Percentiles rank a stretch among this genome's conserved stretches.
Evolutionary conservation across 92 coral and sea anemone genomes (phyloP).

Genomic region (Anthopleura xanthogrammica): DNA sequence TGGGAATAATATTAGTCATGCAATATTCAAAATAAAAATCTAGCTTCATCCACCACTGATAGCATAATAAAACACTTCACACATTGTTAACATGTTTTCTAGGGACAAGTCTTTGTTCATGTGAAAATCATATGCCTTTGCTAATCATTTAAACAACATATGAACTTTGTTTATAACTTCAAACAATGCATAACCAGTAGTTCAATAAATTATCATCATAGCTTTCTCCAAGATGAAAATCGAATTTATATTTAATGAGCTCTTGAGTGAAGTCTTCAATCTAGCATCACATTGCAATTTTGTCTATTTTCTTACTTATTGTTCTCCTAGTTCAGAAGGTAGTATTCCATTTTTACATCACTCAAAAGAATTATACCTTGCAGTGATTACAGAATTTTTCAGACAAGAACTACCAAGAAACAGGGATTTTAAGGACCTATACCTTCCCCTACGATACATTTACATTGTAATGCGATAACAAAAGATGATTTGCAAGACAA

Average conservation of each 20-base stretch:
- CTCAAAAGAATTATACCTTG: not conserved
- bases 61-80: not conserved
- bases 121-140: not conserved
- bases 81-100: not conserved
- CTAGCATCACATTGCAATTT: not conserved
- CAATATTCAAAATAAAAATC: not conserved
- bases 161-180: slow-evolving; percentile 7
- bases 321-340: not conserved
- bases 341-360: not conserved
- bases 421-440: not conserved
- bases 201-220: slow-evolving; percentile 27
- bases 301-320: not conserved
- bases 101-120: slow-evolving; percentile 1
- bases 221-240: slow-evolving; percentile 16
- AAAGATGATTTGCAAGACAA: not conserved
- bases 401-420: not conserved
- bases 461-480: not conserved
- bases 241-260: slow-evolving; percentile 39
- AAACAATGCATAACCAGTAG: slow-evolving; percentile 16
- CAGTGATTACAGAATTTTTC: not conserved
- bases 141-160: not conserved
- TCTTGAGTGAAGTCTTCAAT: slow-evolving; percentile 10
- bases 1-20: not conserved
- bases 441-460: not conserved
- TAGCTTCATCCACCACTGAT: no score